phyloP scores from a whole-genome alignment of 2,888 invertebrate species.

The Linhomoeus sp. region DNA sequence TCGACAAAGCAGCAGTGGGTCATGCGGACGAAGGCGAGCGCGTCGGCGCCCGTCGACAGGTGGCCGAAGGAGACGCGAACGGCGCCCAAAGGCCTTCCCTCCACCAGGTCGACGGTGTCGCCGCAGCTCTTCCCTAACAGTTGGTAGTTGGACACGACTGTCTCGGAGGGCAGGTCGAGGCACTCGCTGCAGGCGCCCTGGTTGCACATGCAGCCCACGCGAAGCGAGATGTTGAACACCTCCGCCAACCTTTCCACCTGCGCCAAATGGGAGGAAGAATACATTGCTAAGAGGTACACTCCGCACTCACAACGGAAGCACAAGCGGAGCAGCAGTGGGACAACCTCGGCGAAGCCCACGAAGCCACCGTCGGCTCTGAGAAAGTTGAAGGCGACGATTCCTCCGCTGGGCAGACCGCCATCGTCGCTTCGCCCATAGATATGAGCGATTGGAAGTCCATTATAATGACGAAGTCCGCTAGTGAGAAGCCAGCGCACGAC shows the following conservation, averaged over 20 bases:
- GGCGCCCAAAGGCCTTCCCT: constrained; percentile 74
- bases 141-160: constrained; percentile 51
- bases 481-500: too few relatives aligned
- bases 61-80: constrained; percentile 78
- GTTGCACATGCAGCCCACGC: constrained; percentile 92
- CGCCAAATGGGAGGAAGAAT: too few relatives aligned
- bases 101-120: constrained; percentile 16
- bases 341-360: constrained; percentile 73
- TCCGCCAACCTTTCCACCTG: constrained; percentile 72
- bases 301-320: too few relatives aligned
- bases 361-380: constrained; percentile 51
- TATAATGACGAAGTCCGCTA: too few relatives aligned
- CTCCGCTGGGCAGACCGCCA: constrained; percentile 45
- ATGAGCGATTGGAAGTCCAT: constrained; percentile 1
- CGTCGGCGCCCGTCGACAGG: constrained; percentile 54
- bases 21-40: constrained; percentile 49
- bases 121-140: constrained; percentile 21
- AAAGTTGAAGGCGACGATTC: constrained; percentile 70
- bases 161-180: constrained; percentile 45
- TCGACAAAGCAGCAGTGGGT: constrained; percentile 48
- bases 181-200: constrained; percentile 76
- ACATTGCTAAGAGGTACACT: too few relatives aligned
- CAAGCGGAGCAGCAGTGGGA: too few relatives aligned
- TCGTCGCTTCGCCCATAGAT: constrained; percentile 8
- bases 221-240: constrained; percentile 57